phyloP scores from a whole-genome alignment of 2,797 vertebrate genomes.

The Anniella stebbinsi region DNA sequence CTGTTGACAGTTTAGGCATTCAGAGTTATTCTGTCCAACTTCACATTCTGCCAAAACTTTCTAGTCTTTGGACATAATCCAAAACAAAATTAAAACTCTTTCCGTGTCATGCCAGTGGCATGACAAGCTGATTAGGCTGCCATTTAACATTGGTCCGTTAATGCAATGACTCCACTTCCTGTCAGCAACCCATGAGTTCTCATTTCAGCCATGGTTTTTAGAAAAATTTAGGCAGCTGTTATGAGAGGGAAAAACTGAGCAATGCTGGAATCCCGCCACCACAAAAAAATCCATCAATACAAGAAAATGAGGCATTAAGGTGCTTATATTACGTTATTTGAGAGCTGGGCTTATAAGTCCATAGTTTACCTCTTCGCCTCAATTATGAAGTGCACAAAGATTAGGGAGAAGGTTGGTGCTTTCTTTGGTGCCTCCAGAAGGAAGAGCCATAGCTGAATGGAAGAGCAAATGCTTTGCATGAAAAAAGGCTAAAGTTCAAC shows the following conservation, averaged over 20 bases:
- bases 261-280: not conserved
- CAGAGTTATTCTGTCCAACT: not conserved
- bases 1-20: not conserved
- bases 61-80: not conserved
- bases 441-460: not conserved
- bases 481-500: not conserved
- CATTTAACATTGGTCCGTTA: slow-evolving; percentile 22
- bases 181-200: slow-evolving; percentile 14
- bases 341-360: not conserved
- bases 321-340: not conserved
- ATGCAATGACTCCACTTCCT: slow-evolving; percentile 26
- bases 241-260: not conserved
- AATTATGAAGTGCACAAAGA: not conserved
- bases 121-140: slow-evolving; percentile 28
- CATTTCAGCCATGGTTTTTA: slow-evolving; percentile 9
- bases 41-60: slow-evolving; percentile 10
- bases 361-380: not conserved
- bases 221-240: not conserved
- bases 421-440: not conserved
- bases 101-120: slow-evolving; percentile 18
- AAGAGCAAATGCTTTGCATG: not conserved
- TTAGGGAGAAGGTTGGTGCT: too few species aligned
- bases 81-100: slow-evolving; percentile 25
- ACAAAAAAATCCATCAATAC: not conserved
- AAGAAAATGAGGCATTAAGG: not conserved